Percentiles rank a stretch among this genome's conserved stretches.
Evolutionary conservation across 2,888 invertebrate species (phyloP).

Genomic region (Calameuta idolon): DNA sequence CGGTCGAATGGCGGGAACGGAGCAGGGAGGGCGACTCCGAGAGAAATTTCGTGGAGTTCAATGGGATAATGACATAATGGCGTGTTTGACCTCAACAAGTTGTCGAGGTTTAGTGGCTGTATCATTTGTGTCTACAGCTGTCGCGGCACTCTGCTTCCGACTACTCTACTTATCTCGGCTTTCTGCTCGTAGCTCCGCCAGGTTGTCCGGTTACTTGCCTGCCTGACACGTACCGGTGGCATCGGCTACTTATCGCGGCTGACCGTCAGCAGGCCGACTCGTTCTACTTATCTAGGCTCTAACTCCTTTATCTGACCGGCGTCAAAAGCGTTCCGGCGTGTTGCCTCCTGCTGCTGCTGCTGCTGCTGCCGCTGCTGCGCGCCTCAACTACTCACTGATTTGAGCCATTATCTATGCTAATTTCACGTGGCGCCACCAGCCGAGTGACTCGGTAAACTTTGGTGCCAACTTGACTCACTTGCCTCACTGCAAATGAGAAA

Average conservation of each 20-base stretch:
- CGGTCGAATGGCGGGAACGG: not conserved
- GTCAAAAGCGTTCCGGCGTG: conserved; percentile 41
- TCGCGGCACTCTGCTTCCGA: conserved; percentile 8
- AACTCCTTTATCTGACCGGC: conserved; percentile 15
- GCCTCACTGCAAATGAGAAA: not conserved
- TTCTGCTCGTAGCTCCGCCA: not conserved
- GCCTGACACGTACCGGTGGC: not conserved
- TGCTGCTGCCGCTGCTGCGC: not conserved
- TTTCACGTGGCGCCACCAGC: conserved; percentile 43
- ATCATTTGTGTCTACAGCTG: conserved; percentile 27
- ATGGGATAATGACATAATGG: conserved; percentile 36
- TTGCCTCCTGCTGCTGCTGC: conserved; percentile 2
- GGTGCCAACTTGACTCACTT: not conserved
- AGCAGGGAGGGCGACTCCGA: not conserved
- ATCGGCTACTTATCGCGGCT: conserved; percentile 39
- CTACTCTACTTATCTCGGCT: conserved; percentile 12
- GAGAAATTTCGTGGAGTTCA: conserved; percentile 15
- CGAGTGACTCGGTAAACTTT: conserved; percentile 4
- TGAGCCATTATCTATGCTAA: conserved; percentile 59
- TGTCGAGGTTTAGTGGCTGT: conserved; percentile 24
- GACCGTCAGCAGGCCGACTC: conserved; percentile 31
- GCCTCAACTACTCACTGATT: conserved; percentile 23
- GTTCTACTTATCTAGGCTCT: conserved; percentile 40
- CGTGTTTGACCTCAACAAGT: conserved; percentile 37
- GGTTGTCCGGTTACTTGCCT: not conserved